phyloP scores from a whole-genome alignment of 2,888 invertebrate genomes.

The Eupithecia tripunctaria region DNA sequence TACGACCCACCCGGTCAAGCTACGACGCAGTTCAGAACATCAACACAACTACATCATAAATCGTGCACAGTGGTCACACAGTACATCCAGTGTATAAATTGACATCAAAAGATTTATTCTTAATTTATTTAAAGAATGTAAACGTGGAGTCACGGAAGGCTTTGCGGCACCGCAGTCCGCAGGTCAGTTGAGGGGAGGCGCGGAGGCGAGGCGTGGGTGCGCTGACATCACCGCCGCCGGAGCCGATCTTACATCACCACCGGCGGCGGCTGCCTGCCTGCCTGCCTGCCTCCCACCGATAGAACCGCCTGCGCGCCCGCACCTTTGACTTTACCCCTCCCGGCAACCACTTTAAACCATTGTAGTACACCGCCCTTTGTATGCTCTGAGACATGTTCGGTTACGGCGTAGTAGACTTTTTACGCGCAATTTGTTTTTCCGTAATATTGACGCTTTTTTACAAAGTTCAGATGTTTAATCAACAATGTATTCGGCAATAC shows the following conservation, averaged over 20 bases:
- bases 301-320: slow-evolving; percentile 58
- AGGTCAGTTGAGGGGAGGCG: slow-evolving; percentile 55
- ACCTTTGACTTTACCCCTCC: slow-evolving; percentile 50
- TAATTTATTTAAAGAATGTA: slow-evolving; percentile 44
- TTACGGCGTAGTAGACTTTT: neutral
- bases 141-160: slow-evolving; percentile 72
- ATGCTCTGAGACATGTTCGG: neutral
- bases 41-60: slow-evolving; percentile 22
- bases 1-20: slow-evolving; percentile 9
- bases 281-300: slow-evolving; percentile 69
- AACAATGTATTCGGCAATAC: slow-evolving; percentile 2
- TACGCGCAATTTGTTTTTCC: neutral
- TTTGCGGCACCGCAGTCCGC: slow-evolving; percentile 56
- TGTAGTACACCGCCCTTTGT: slow-evolving; percentile 52
- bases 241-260: slow-evolving; percentile 81
- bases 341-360: slow-evolving; percentile 46
- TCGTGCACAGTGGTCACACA: slow-evolving; percentile 24
- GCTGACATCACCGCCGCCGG: slow-evolving; percentile 82
- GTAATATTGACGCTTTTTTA: neutral
- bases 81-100: slow-evolving; percentile 20
- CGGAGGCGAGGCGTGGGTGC: slow-evolving; percentile 71
- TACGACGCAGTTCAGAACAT: slow-evolving; percentile 24
- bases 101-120: slow-evolving; percentile 34
- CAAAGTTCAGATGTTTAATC: neutral
- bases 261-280: slow-evolving; percentile 54